Evolutionary conservation across 2,888 invertebrate species (phyloP), one percentile per base, ranked within the genome.

Genomic region (Lacanobia wlatinum): DNA sequence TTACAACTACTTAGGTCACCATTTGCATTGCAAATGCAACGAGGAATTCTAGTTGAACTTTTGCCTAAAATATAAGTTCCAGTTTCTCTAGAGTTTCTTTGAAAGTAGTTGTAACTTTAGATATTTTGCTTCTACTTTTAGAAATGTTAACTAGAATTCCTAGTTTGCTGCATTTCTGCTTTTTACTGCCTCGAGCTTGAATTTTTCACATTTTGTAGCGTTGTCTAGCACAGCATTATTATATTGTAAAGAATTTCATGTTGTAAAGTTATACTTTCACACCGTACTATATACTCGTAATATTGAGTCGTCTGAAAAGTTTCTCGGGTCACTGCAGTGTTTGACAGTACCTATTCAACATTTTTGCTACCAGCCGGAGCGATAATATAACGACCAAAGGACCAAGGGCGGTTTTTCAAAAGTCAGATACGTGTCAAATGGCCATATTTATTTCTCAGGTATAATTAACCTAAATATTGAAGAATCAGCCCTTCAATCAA

Each of bases 141-240:
- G 12, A 4, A 70, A 48, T 43, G 12, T 23, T 77, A 70, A 48
- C 78, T 60, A 50, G 23, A 77, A 23, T 78, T 18, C 55, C 40
- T 60, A 34, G 21, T 40, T 60, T 12, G 59, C 53, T 14, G 9
- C 46, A 28, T 59, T 61, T 65, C 28, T 56, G 46, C 7, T 58
- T 56, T 78, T 46, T 71, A 56, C 23, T 21, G 8, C 14, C 38
- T 52, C 21, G 23, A 71, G 78, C 61, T 52, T 38, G 21, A 18
- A 46, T 73, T 68, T 56, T 50, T 50, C 43, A 74, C 55, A 52
- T 28, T 52, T 43, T 58, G 50, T 52, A 21, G 38, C 14, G 46
- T 71, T 52, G 12, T 28, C 21, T 78, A 28, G 50, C 21, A 21
- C 2, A 48, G 2, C 18, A 14, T 12, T 61, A 28, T 52, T 40